Percentiles rank a stretch among this genome's conserved stretches.
Conservation (phyloP, 2,113 vertebrate species). For the Brachionichthys hirsutus region DNA sequence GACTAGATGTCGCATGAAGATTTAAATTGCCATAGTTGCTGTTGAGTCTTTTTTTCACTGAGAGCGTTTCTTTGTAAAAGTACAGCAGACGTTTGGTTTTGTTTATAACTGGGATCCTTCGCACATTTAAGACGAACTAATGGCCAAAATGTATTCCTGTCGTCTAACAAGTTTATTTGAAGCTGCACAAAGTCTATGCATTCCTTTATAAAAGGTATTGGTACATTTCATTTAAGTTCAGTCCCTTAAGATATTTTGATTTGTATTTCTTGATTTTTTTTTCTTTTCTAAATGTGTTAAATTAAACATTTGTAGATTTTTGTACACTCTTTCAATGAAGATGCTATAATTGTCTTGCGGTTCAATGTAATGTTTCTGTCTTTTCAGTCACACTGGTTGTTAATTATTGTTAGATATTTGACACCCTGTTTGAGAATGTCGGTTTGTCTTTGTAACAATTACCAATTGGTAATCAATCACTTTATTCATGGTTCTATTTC, state of each 20-base stretch:
- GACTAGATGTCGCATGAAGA: too few species aligned
- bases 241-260: conserved; percentile 44
- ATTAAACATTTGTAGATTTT: conserved; percentile 43
- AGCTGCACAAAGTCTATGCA: conserved; percentile 52
- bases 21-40: too few species aligned
- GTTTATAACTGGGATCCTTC: background rate
- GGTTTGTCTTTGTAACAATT: background rate
- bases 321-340: conserved; percentile 44
- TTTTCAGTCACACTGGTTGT: conserved; percentile 30
- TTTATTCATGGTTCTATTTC: background rate
- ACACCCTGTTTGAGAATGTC: too few species aligned
- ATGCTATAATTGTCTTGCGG: conserved; percentile 12
- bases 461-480: background rate
- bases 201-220: conserved; percentile 24
- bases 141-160: conserved; percentile 13
- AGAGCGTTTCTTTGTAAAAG: too few species aligned
- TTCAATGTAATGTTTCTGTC: conserved; percentile 8
- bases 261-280: conserved; percentile 10
- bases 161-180: conserved; percentile 10
- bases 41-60: too few species aligned
- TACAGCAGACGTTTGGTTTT: too few species aligned
- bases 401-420: background rate
- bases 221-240: conserved; percentile 20
- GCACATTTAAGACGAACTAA: conserved; percentile 5
- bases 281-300: conserved; percentile 34